phyloP scores from a whole-genome alignment of 2,888 invertebrate species.

The Parnassius orleans region DNA sequence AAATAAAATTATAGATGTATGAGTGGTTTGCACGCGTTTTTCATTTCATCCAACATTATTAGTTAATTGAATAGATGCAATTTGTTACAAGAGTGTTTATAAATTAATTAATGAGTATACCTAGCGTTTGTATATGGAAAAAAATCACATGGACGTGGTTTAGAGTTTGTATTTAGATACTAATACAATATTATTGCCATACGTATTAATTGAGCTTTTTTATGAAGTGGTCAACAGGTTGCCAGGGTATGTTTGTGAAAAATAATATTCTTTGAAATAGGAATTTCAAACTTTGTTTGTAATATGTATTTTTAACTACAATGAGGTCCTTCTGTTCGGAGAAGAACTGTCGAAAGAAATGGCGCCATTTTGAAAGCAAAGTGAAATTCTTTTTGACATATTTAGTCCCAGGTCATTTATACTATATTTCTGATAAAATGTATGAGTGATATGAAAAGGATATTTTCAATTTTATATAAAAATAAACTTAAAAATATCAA shows the following conservation, averaged over 20 bases:
- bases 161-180: slow-evolving; percentile 59
- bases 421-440: no score
- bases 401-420: no score
- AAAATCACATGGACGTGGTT: slow-evolving; percentile 61
- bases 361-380: no score
- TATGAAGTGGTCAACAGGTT: slow-evolving; percentile 36
- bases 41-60: slow-evolving; percentile 29
- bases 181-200: slow-evolving; percentile 47
- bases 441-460: no score
- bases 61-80: slow-evolving; percentile 32
- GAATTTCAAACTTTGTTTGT: no score
- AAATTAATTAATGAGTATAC: slow-evolving; percentile 59
- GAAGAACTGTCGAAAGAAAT: no score
- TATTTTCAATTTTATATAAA: no score
- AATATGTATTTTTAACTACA: no score
- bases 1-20: slow-evolving; percentile 68
- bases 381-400: no score
- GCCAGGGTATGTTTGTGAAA: slow-evolving; percentile 14
- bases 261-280: background rate
- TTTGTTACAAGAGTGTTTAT: slow-evolving; percentile 70
- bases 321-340: no score
- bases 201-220: slow-evolving; percentile 44
- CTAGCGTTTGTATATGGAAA: slow-evolving; percentile 72
- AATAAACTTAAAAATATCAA: no score
- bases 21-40: slow-evolving; percentile 68